These are phyloP conservation scores for Hemichromis elongatus DNA, from an alignment of 2,113 vertebrate genomes.

Conservation along the genomic window DNA sequence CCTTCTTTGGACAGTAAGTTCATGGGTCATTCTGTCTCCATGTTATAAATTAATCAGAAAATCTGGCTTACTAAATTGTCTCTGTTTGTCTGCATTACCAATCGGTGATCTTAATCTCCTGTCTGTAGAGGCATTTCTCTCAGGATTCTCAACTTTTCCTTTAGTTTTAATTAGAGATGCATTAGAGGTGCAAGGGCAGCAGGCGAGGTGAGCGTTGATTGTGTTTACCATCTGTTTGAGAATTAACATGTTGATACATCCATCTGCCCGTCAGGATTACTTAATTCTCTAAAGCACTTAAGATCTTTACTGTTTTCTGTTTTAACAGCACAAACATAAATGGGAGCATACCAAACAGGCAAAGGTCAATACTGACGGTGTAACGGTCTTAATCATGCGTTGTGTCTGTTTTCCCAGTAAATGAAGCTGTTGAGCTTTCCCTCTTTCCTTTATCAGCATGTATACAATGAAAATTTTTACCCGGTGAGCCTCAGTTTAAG, in stretches of 20 bases:
- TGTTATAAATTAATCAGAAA: background rate
- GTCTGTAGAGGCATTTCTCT: background rate
- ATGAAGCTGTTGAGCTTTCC: background rate
- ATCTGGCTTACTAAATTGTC: background rate
- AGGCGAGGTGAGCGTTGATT: background rate
- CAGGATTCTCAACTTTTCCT: background rate
- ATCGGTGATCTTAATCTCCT: background rate
- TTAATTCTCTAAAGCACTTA: background rate
- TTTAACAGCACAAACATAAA: background rate
- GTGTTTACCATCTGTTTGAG: constrained; percentile 10
- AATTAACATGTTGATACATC: background rate
- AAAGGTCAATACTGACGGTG: background rate
- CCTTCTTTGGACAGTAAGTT: background rate
- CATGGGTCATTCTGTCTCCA: background rate
- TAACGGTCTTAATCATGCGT: background rate
- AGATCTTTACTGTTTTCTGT: background rate
- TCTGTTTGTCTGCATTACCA: background rate
- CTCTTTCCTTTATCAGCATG: background rate
- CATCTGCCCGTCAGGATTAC: constrained; percentile 16
- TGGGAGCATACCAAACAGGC: background rate
- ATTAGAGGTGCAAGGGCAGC: background rate
- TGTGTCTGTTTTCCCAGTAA: background rate
- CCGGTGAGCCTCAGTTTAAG: background rate
- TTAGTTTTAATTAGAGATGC: constrained; percentile 6
- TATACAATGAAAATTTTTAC: background rate